Conservation (phyloP, 2,113 vertebrate species). For the Corydoras maculifer region DNA sequence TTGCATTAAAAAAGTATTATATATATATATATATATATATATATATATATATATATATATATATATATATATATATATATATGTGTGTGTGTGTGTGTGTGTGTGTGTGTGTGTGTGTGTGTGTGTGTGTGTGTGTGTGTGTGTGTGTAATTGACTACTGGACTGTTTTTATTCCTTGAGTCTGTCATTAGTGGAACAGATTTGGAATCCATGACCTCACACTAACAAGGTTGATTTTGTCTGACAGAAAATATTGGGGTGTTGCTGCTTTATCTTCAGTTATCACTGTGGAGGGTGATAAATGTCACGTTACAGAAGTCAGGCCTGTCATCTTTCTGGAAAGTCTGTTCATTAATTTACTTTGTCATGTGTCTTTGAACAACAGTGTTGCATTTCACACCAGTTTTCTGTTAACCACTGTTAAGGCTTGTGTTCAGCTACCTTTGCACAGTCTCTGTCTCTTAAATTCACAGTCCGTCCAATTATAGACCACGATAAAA, state of each 20-base stretch:
- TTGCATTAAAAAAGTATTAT: too few relatives aligned
- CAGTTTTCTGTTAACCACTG: not conserved
- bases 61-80: too few relatives aligned
- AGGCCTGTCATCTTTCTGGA: constrained; percentile 12
- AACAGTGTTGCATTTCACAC: not conserved
- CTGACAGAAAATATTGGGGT: not conserved
- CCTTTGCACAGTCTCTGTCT: too few relatives aligned
- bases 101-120: too few relatives aligned
- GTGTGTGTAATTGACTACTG: too few relatives aligned
- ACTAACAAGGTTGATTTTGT: not conserved
- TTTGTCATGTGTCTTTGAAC: constrained; percentile 11
- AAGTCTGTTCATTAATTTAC: constrained; percentile 27
- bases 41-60: too few relatives aligned
- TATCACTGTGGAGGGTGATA: constrained; percentile 7
- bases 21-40: too few relatives aligned
- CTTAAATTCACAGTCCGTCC: too few relatives aligned
- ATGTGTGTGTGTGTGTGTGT: too few relatives aligned
- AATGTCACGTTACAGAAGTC: constrained; percentile 13
- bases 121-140: too few relatives aligned
- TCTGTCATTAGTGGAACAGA: constrained; percentile 6
- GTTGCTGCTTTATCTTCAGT: constrained; percentile 18
- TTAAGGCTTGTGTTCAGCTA: not conserved
- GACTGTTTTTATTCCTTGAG: too few relatives aligned
- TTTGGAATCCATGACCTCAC: constrained; percentile 10
- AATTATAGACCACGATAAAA: too few relatives aligned